Base-by-base conservation (phyloP, 35 echinoderm and acorn worm genomes). In the Amphiura filiformis region DNA sequence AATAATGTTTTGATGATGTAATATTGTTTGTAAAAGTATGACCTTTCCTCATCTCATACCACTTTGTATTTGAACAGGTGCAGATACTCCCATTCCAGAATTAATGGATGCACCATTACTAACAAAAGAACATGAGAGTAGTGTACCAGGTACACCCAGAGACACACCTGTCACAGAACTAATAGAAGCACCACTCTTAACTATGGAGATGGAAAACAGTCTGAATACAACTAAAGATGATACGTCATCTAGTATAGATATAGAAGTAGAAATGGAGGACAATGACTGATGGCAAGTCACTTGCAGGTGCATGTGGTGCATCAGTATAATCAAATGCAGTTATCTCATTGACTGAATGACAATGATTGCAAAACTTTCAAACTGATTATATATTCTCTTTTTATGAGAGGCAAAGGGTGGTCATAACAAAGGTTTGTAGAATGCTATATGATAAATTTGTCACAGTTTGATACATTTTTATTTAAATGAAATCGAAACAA, bases 181-280 rank as follows among this genome's bases (percentile, higher is more conserved):
- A 56, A 57, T 56, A 14, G 81, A 83, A 13, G 56, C 81, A 31
- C 56, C 81, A 32, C 61, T 70, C 4, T 30, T 70, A 26, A 70
- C 61, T 13, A 77, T 40, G 17, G 90, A 87, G 0, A 77, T 86
- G 18, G 86, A 94, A 34, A 88, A 90, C 30, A 76, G 86, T 64
- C 78, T 90, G 36, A 86, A 90, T 61, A 81, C 86, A 26, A 90
- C 88, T 28, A 90, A 89, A 41, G 84, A 92, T 35, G 78, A 88
- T 1, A 88, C 81, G 15, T 84, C 65, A 15, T 86, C 90, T 18
- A 96, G 94, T 89, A 41, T 92, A 0, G 94, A 96, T 78, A 96
- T 92, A 36, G 94, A 96, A 37, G 87, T 96, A 0, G 94, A 96
- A 44, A 96, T 96, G 94, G 87, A 96, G 23, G 88, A 90, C 31